Evolutionary conservation across 2,113 vertebrate genomes (phyloP).

Genomic region (Ammodytes marinus): DNA sequence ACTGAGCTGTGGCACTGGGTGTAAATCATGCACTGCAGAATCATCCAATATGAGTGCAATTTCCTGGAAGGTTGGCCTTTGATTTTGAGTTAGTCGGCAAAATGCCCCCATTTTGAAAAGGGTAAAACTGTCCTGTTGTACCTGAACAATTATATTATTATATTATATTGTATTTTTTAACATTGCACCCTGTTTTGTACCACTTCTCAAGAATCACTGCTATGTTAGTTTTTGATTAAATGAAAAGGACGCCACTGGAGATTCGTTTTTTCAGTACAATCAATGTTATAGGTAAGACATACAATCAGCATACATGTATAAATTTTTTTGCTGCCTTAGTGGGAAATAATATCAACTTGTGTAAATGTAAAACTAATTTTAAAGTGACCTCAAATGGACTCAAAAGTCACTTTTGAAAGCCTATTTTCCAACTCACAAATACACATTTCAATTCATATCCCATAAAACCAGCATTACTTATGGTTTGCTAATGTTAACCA

Average conservation of each 20-base stretch:
- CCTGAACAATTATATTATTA: neutral
- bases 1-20: neutral
- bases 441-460: neutral
- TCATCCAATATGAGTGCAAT: neutral
- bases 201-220: too few relatives aligned
- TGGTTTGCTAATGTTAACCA: neutral
- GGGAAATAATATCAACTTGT: neutral
- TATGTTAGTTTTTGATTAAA: too few relatives aligned
- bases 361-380: neutral
- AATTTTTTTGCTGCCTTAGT: neutral
- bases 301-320: neutral
- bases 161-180: neutral
- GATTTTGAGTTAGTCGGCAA: neutral
- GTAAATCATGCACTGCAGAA: neutral
- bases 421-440: neutral
- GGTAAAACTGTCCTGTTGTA: neutral
- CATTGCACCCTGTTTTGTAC: too few relatives aligned
- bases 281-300: neutral
- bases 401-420: neutral
- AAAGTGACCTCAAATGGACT: neutral
- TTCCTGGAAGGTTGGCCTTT: conserved; percentile 3
- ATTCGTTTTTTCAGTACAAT: neutral
- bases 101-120: neutral
- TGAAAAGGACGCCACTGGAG: too few relatives aligned
- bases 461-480: neutral